Percentiles rank a stretch among this genome's conserved stretches.
phyloP scores from a whole-genome alignment of 1,140 invertebrate genomes.

The Spodoptera frugiperda region DNA sequence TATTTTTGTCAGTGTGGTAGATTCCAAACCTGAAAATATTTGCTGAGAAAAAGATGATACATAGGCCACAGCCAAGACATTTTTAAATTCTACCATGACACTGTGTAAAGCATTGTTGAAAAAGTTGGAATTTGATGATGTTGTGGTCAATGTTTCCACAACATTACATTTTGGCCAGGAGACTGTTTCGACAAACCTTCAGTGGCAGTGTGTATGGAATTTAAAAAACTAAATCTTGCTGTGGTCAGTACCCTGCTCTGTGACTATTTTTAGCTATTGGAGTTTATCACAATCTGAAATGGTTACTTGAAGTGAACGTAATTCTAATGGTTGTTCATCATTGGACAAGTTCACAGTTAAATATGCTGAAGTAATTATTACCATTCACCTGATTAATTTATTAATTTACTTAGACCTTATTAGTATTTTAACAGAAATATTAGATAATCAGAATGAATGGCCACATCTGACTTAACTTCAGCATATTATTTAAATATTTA shows the following conservation, averaged over 20 bases:
- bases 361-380: slow-evolving; percentile 12
- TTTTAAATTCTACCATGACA: slow-evolving; percentile 24
- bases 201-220: slow-evolving; percentile 1
- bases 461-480: not conserved
- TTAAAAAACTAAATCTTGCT: slow-evolving; percentile 8
- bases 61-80: not conserved
- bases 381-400: slow-evolving; percentile 19
- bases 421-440: not conserved
- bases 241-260: not conserved
- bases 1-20: not conserved
- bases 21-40: slow-evolving; percentile 15
- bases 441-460: slow-evolving; percentile 11
- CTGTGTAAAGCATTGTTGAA: not conserved
- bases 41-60: not conserved
- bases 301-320: not conserved
- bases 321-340: slow-evolving; percentile 15
- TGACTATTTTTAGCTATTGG: slow-evolving; percentile 9
- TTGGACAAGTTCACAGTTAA: slow-evolving; percentile 17
- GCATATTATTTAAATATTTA: slow-evolving; percentile 12
- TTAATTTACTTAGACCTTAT: slow-evolving; percentile 5
- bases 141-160: not conserved
- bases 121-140: not conserved
- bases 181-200: not conserved
- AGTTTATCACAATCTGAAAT: slow-evolving; percentile 18
- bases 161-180: not conserved